A percentile compares a stretch with the other conserved stretches of the same genome.
Evolutionary conservation across 2,113 vertebrate species (phyloP).

Genomic region (Ictalurus punctatus): DNA sequence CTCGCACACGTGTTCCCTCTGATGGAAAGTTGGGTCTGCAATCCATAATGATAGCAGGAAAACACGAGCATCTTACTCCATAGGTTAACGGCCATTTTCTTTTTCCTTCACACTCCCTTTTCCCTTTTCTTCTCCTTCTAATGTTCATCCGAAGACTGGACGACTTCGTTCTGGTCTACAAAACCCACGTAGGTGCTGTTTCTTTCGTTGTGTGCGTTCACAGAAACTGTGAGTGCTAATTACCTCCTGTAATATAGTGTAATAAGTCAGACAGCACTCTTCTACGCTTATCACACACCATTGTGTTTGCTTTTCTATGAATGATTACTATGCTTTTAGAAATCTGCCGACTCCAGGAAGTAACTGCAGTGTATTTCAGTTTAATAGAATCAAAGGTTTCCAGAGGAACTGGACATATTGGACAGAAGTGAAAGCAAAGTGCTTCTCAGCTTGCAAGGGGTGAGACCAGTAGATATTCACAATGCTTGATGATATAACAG

Average conservation of each 20-base stretch:
- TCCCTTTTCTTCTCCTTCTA: not conserved
- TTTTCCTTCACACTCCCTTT: not conserved
- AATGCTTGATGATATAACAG: not conserved
- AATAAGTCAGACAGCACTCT: conserved; percentile 4
- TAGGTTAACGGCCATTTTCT: not conserved
- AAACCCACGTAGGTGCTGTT: not conserved
- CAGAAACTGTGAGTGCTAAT: not conserved
- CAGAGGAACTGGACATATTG: not conserved
- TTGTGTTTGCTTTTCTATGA: conserved; percentile 15
- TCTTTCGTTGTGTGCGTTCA: not conserved
- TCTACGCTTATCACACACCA: not conserved
- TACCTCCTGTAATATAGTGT: conserved; percentile 1
- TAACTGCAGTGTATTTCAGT: not conserved
- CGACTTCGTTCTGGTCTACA: not conserved
- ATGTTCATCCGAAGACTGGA: conserved; percentile 11
- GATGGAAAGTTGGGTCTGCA: conserved; percentile 20
- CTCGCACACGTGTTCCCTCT: not conserved
- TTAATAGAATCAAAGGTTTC: not conserved
- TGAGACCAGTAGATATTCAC: not conserved
- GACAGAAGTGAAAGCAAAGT: not conserved
- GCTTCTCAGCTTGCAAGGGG: not conserved
- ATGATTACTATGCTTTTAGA: not conserved
- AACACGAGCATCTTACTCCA: conserved; percentile 33
- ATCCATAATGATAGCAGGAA: conserved; percentile 35
- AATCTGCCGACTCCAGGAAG: not conserved